A percentile compares a stretch with the other conserved stretches of the same genome.
These are phyloP conservation scores for Napeogenes sylphis DNA, from an alignment of 2,888 invertebrate genomes.

Conservation along the genomic window DNA sequence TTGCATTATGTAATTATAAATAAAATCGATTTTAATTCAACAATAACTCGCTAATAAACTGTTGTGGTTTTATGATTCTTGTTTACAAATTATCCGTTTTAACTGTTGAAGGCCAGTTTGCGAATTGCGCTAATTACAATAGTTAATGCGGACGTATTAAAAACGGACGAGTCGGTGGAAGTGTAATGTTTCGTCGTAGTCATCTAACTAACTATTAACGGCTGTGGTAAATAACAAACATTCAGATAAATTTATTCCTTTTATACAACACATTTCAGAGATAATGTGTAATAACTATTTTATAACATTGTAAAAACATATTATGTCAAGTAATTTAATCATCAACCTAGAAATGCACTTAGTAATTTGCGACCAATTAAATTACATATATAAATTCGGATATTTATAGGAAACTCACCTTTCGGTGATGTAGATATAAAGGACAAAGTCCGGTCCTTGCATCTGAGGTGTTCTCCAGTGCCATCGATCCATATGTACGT, in stretches of 20 bases:
- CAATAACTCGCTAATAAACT: too few relatives aligned
- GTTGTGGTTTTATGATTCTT: slow-evolving; percentile 13
- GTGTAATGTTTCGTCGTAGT: slow-evolving; percentile 37
- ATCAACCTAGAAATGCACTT: too few relatives aligned
- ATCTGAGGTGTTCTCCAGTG: slow-evolving; percentile 89
- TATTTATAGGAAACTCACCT: slow-evolving; percentile 71
- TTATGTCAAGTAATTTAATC: too few relatives aligned
- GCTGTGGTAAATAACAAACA: slow-evolving; percentile 15
- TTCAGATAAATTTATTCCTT: too few relatives aligned
- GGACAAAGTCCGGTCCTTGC: slow-evolving; percentile 92
- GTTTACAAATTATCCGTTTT: slow-evolving; percentile 40
- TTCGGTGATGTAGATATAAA: slow-evolving; percentile 86
- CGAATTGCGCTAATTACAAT: slow-evolving; percentile 54
- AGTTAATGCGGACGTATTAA: slow-evolving; percentile 66
- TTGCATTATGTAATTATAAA: background rate
- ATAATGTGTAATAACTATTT: too few relatives aligned
- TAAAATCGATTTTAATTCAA: background rate
- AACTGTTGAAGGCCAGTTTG: slow-evolving; percentile 52
- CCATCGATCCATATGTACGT: slow-evolving; percentile 98
- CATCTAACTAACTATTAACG: slow-evolving; percentile 12
- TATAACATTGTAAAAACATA: too few relatives aligned
- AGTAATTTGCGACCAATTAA: too few relatives aligned
- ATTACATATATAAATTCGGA: background rate
- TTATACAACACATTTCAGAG: too few relatives aligned
- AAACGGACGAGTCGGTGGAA: slow-evolving; percentile 39